Percentiles rank a stretch among this genome's conserved stretches.
Evolutionary conservation across 2,888 invertebrate species (phyloP).

Genomic region (Limenitis camilla): DNA sequence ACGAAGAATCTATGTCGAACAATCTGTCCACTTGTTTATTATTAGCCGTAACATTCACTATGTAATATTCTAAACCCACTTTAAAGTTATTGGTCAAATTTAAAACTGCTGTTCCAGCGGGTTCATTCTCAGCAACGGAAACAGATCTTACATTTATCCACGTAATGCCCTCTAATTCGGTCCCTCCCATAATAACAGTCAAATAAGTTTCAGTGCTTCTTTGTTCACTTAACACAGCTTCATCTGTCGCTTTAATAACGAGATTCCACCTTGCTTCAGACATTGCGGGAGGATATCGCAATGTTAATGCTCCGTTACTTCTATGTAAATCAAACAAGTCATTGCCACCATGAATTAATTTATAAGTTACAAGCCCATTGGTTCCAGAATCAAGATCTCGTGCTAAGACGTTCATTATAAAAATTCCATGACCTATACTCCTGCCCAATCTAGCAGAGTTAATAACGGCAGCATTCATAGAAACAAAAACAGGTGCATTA

Average conservation of each 20-base stretch:
- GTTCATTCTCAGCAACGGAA: constrained; percentile 91
- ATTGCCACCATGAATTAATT: constrained; percentile 84
- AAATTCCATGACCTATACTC: constrained; percentile 73
- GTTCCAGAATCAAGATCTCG: constrained; percentile 92
- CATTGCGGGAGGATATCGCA: constrained; percentile 74
- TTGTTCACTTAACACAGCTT: constrained; percentile 91
- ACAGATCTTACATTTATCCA: constrained; percentile 81
- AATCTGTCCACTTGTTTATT: constrained; percentile 88
- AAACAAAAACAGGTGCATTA: constrained; percentile 91
- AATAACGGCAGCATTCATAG: constrained; percentile 92
- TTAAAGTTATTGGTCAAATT: constrained; percentile 83
- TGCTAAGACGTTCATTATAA: constrained; percentile 87
- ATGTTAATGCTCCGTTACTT: constrained; percentile 82
- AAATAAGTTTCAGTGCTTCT: constrained; percentile 91
- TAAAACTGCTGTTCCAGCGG: constrained; percentile 88
- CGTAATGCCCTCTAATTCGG: constrained; percentile 73
- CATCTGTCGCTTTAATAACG: constrained; percentile 91
- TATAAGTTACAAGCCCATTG: constrained; percentile 94
- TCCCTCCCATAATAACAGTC: constrained; percentile 83
- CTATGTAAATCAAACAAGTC: constrained; percentile 88
- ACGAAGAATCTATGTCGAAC: constrained; percentile 92
- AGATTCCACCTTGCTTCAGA: constrained; percentile 86
- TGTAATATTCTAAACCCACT: constrained; percentile 88
- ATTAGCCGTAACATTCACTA: constrained; percentile 86
- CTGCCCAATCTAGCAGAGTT: constrained; percentile 71